Evolutionary conservation across 2,888 invertebrate species (phyloP).

Genomic region (Mimas tiliae): DNA sequence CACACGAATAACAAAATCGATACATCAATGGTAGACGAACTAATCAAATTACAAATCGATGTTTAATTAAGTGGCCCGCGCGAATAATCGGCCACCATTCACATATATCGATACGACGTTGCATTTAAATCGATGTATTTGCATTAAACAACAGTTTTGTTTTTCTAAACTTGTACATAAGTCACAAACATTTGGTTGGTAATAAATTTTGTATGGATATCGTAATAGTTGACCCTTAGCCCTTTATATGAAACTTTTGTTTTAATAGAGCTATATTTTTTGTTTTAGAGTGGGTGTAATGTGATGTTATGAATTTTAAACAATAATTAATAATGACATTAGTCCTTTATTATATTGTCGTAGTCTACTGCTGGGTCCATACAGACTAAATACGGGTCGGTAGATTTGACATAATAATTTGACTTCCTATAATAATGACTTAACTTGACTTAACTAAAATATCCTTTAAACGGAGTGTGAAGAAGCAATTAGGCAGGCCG

Average conservation of each 20-base stretch:
- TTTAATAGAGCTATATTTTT: conserved; percentile 10
- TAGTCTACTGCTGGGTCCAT: no score
- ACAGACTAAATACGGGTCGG: no score
- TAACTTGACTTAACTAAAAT: no score
- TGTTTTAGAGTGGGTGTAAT: not conserved
- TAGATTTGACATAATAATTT: no score
- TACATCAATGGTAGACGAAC: conserved; percentile 22
- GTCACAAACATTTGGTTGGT: conserved; percentile 20
- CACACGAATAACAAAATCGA: conserved; percentile 27
- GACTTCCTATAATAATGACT: no score
- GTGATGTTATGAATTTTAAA: conserved; percentile 7
- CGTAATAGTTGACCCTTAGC: conserved; percentile 8
- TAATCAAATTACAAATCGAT: conserved; percentile 37
- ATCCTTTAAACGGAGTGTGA: no score
- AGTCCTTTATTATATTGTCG: no score
- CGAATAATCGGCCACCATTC: conserved; percentile 43
- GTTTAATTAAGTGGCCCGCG: conserved; percentile 48
- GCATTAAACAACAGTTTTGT: conserved; percentile 36
- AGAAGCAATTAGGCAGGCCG: no score
- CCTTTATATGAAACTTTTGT: conserved; percentile 15
- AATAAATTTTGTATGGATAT: conserved; percentile 14
- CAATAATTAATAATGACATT: not conserved
- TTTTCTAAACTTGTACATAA: conserved; percentile 18
- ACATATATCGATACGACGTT: conserved; percentile 44
- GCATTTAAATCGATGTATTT: conserved; percentile 54